These are phyloP conservation scores for Salmo trutta DNA, from an alignment of 2,797 vertebrate species.

Conservation along the genomic window DNA sequence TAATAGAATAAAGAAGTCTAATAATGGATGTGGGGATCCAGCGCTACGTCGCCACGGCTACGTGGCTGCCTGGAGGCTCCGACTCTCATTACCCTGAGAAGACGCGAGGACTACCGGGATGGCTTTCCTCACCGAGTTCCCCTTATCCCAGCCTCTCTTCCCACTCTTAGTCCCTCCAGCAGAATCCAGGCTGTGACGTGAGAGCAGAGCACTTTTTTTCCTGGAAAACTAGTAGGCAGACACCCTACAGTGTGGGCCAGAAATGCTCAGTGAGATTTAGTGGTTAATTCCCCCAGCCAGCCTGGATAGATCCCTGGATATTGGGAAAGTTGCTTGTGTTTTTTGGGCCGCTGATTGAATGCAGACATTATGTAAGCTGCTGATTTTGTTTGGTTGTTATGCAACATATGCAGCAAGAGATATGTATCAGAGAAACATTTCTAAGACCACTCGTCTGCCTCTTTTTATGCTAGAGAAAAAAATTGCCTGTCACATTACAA, in stretches of 20 bases:
- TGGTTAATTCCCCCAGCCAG: slow-evolving; percentile 18
- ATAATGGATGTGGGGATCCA: slow-evolving; percentile 43
- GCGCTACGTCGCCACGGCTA: not conserved
- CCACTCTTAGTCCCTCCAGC: not conserved
- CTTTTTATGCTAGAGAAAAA: slow-evolving; percentile 14
- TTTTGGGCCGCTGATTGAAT: slow-evolving; percentile 11
- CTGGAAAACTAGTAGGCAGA: slow-evolving; percentile 23
- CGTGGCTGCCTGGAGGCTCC: slow-evolving; percentile 13
- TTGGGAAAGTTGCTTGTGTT: slow-evolving; percentile 12
- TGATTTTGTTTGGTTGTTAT: slow-evolving; percentile 38
- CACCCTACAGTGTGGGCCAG: slow-evolving; percentile 21
- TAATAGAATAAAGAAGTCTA: slow-evolving; percentile 62
- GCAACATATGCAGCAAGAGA: slow-evolving; percentile 9
- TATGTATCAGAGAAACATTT: slow-evolving; percentile 30
- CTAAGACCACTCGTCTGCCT: slow-evolving; percentile 11
- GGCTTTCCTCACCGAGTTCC: not conserved
- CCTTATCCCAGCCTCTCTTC: not conserved
- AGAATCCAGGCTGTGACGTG: not conserved
- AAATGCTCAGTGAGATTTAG: slow-evolving; percentile 35
- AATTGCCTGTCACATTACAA: slow-evolving; percentile 33
- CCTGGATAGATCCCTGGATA: slow-evolving; percentile 17
- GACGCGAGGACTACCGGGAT: slow-evolving; percentile 18
- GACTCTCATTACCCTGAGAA: slow-evolving; percentile 40
- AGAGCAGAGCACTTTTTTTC: slow-evolving; percentile 4
- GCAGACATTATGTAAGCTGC: not conserved